These are phyloP conservation scores for Charadrius vociferus DNA, from an alignment of 2,113 vertebrate genomes.

Conservation along the genomic window DNA sequence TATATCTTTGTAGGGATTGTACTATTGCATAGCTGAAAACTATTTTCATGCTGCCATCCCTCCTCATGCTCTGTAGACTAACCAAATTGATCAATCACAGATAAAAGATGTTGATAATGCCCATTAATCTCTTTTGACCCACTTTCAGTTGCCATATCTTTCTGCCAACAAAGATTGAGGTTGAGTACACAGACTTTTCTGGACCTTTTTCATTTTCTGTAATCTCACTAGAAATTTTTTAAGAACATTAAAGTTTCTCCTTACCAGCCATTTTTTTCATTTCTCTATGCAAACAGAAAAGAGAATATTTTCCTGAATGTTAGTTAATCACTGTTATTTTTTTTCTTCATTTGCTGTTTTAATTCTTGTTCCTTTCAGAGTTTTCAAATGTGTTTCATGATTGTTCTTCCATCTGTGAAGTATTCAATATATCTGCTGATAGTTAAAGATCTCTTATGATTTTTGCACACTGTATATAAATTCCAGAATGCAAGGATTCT, in stretches of 20 bases:
- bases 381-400: not conserved
- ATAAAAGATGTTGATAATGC: not conserved
- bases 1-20: not conserved
- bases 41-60: not conserved
- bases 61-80: not conserved
- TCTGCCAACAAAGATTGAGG: not conserved
- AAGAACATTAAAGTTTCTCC: not conserved
- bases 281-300: not conserved
- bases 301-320: not conserved
- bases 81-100: not conserved
- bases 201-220: not conserved
- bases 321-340: not conserved
- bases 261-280: not conserved
- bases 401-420: not conserved
- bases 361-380: not conserved
- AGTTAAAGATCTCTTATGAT: not conserved
- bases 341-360: not conserved
- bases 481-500: not conserved
- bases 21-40: not conserved
- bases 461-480: not conserved
- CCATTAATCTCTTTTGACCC: not conserved
- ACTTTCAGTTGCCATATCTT: not conserved
- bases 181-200: not conserved
- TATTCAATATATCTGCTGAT: not conserved
- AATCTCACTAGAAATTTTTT: not conserved